Base-by-base conservation (phyloP, 2,113 vertebrate genomes). In the Todiramphus saurophagus region DNA sequence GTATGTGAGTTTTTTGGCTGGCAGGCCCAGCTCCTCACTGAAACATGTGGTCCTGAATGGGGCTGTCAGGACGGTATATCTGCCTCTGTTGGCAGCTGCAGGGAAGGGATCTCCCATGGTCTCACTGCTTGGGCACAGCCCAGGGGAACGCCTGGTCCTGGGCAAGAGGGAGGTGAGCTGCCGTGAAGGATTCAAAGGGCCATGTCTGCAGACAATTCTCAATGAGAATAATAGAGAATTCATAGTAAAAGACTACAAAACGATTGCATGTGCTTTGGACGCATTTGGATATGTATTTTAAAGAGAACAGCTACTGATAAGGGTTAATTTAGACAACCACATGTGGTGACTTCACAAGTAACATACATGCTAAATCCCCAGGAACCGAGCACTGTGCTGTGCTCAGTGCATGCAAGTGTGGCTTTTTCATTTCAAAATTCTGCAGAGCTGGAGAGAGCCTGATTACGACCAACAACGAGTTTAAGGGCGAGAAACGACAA, bases 331-430 rank as follows among this genome's bases (percentile, higher is more conserved):
- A 75, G 64, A 79, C 14, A 80, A 60, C 91, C 37, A 60, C 21
- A 24, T 16, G 24, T 63, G 86, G 76, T 48, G 72, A 91, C 90
- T 94, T 94, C 87, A 92, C 78, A 62, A 91, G 83, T 10, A 58
- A 37, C 87, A 48, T n/a, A 72, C 55, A 55, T 31, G 91, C 90
- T 62, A 90, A 90, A 96, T 91, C 87, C 83, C 83, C 68, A 92
- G 83, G 56, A 89, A 88, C 75, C 16, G 51, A 83, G 78, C 75
- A 19, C 72, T 76, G 48, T 50, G 73, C 46, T 1, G 0, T 77
- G 58, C 62, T 63, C 43, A 69, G 43, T 35, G 53, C 78, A 85
- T 59, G 63, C n/a, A 80, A 67, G 64, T 31, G 14, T 3, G 13
- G 18, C 21, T 93, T 83, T 50, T 53, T 62, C 28, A 55, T 83